Conservation (phyloP, 2,113 vertebrate genomes). For the Lagopus muta region DNA sequence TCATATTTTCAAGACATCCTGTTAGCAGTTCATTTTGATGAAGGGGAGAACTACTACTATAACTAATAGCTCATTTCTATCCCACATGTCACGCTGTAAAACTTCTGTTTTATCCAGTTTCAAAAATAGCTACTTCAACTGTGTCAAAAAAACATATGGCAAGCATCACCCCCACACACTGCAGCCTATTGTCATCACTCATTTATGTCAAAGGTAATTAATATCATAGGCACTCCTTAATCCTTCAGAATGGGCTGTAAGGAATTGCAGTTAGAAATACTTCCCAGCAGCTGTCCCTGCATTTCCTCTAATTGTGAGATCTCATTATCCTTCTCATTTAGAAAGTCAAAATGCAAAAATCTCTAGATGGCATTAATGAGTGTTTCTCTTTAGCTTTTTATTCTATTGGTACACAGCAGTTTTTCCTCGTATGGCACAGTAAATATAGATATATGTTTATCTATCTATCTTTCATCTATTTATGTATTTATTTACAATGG, state of each 20-base stretch:
- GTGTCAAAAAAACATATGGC: slow-evolving; percentile 47
- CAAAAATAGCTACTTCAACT: slow-evolving; percentile 32
- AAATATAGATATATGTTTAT: too few relatives aligned
- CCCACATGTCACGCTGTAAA: not conserved
- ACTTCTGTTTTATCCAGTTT: slow-evolving; percentile 12
- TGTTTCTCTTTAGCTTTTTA: not conserved
- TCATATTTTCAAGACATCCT: not conserved
- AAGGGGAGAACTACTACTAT: not conserved
- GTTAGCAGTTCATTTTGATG: not conserved
- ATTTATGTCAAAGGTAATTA: slow-evolving; percentile 50
- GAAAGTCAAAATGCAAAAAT: not conserved
- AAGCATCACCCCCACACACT: not conserved
- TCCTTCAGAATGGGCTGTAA: slow-evolving; percentile 43
- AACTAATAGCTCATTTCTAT: not conserved
- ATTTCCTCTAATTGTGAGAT: slow-evolving; percentile 30
- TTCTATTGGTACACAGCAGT: not conserved
- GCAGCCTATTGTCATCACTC: slow-evolving; percentile 26
- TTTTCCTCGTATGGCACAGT: not conserved
- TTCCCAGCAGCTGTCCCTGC: slow-evolving; percentile 30
- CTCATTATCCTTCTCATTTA: not conserved
- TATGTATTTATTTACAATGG: not conserved
- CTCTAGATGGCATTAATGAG: not conserved
- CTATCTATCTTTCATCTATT: not conserved
- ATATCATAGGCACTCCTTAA: slow-evolving; percentile 26
- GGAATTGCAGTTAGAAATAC: slow-evolving; percentile 26